Evolutionary conservation across 2,888 invertebrate species (phyloP), one percentile per base, ranked within the genome.

Genomic region (Lasioglossum zephyrum): DNA sequence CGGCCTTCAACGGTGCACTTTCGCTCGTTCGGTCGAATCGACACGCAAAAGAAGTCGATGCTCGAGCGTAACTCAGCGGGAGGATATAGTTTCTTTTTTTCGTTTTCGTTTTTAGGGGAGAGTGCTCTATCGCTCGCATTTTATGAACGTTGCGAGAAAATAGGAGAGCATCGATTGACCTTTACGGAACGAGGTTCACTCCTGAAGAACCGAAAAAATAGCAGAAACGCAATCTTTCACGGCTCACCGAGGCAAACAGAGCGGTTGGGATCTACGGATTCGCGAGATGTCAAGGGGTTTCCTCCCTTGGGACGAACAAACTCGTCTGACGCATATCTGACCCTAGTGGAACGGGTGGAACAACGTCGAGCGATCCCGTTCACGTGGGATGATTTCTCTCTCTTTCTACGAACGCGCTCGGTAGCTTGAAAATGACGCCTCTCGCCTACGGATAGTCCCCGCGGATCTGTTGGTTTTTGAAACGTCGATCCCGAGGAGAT

Each of bases 401-500:
- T 22, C 36, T 36, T 36, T 41, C 70, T 70, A 41, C n/a, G 2
- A n/a, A 70, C 41, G 41, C n/a, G 70, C 39, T 4, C n/a, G n/a
- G 41, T 70, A 70, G 41, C 41, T n/a, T 41, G 70, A 39, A n/a
- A 70, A 70, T 18, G 13, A 4, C 70, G n/a, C 76, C n/a, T 36
- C 41, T 36, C 41, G n/a, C 26, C 57, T 74, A 63, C 31, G 26
- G 53, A 79, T n/a, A 60, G 53, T 60, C 73, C 70, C 49, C 63
- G 47, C 53, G 22, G 53, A 41, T 57, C 70, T 66, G 36, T 18
- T 9, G 39, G 66, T 66, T 77, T 77, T 60, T 47, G 44, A 73
- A 66, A 75, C 76, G 78, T 47, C 60, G 57, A 72, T 70, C 53
- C 44, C 80, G 80, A 74, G 26, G 53, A 47, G 36, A 36, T 76